Evolutionary conservation across 2,113 vertebrate genomes (phyloP).

Genomic region (Plestiodon gilberti): DNA sequence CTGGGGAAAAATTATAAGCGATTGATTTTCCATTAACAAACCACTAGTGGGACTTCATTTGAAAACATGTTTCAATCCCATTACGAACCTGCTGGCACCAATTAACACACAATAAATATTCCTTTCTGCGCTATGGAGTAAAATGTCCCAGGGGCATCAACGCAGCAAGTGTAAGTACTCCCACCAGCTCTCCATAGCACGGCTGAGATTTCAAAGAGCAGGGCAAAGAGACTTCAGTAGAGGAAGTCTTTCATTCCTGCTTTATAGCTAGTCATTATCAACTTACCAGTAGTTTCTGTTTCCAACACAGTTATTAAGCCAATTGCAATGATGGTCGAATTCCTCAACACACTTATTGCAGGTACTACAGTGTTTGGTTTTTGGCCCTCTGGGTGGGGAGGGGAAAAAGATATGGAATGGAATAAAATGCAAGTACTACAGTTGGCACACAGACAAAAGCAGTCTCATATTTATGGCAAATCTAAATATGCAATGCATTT

Average conservation of each 20-base stretch:
- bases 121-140: neutral
- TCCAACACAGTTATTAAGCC: slow-evolving; percentile 87
- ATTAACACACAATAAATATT: neutral
- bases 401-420: neutral
- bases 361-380: slow-evolving; percentile 81
- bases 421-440: neutral
- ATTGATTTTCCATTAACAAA: neutral
- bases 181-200: neutral
- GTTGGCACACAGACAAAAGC: neutral
- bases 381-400: slow-evolving; percentile 68
- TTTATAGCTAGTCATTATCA: neutral
- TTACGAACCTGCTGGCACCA: neutral
- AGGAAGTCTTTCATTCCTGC: neutral
- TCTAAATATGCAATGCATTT: neutral
- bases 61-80: neutral
- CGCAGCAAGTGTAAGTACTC: neutral
- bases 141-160: neutral
- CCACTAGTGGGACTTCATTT: neutral
- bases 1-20: neutral
- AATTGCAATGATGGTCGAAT: slow-evolving; percentile 87
- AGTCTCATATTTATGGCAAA: neutral
- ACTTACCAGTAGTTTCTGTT: slow-evolving; percentile 83
- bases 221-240: neutral
- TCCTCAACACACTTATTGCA: slow-evolving; percentile 85
- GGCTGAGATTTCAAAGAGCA: neutral